Evolutionary conservation across 2,888 invertebrate species (phyloP).

Genomic region (Pemphredon lugubris): DNA sequence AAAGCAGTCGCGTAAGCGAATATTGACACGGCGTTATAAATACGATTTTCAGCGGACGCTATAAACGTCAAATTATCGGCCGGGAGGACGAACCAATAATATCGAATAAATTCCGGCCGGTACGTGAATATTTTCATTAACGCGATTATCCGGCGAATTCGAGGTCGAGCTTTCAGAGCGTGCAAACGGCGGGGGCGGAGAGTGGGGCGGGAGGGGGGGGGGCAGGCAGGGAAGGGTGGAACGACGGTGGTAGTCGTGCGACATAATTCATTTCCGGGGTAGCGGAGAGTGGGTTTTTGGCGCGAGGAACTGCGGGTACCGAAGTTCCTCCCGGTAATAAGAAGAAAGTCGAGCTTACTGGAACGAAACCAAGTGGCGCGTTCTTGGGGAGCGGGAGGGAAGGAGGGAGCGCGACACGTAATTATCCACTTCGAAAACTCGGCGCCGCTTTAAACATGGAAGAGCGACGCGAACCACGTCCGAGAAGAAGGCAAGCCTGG

Average conservation of each 20-base stretch:
- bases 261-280: constrained; percentile 54
- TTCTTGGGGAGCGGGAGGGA: constrained; percentile 31
- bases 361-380: constrained; percentile 64
- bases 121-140: constrained; percentile 53
- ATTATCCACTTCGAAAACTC: constrained; percentile 62
- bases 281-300: constrained; percentile 48
- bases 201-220: no score
- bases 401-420: constrained; percentile 46
- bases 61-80: constrained; percentile 56
- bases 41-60: constrained; percentile 50
- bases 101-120: constrained; percentile 56
- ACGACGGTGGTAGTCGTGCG: constrained; percentile 30
- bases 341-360: constrained; percentile 59
- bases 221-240: no score
- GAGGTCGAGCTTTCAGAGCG: constrained; percentile 24
- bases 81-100: constrained; percentile 45
- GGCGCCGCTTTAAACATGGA: constrained; percentile 40
- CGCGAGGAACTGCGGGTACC: constrained; percentile 29
- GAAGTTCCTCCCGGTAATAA: constrained; percentile 46
- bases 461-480: constrained; percentile 25
- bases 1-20: constrained; percentile 38
- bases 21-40: constrained; percentile 50
- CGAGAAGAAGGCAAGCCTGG: constrained; percentile 17
- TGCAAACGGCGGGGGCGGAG: constrained; percentile 1
- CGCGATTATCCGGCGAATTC: constrained; percentile 46